Conservation (phyloP, 2,888 invertebrate species). For the Mythimna pallens region DNA sequence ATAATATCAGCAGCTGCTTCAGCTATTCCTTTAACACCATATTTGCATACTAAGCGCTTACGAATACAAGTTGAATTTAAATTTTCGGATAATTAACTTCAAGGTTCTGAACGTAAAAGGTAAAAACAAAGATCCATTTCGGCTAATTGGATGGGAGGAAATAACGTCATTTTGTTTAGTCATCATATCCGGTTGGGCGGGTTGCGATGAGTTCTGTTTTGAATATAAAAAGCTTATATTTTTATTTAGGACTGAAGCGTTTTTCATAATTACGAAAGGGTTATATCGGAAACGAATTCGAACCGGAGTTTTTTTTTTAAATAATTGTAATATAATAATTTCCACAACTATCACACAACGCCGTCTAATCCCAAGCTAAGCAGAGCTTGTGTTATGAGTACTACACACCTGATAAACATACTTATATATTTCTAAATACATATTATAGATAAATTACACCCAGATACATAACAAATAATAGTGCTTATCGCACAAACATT, state of each 20-base stretch:
- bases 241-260: neutral
- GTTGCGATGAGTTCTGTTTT: slow-evolving; percentile 18
- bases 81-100: slow-evolving; percentile 49
- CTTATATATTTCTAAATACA: no score
- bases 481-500: no score
- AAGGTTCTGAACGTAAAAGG: slow-evolving; percentile 40
- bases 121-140: slow-evolving; percentile 58
- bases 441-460: no score
- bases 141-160: slow-evolving; percentile 56
- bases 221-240: slow-evolving; percentile 18
- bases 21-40: neutral
- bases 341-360: no score
- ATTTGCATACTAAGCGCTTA: slow-evolving; percentile 31
- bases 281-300: no score
- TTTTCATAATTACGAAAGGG: slow-evolving; percentile 3
- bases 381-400: no score
- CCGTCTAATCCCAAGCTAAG: no score
- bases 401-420: no score
- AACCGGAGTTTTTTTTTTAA: no score
- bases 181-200: slow-evolving; percentile 48
- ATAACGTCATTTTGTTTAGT: slow-evolving; percentile 54
- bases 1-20: neutral
- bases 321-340: no score
- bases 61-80: slow-evolving; percentile 38
- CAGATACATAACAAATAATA: no score